These are phyloP conservation scores for Nasalis larvatus DNA, from an alignment of 2,113 vertebrate genomes.

Conservation along the genomic window DNA sequence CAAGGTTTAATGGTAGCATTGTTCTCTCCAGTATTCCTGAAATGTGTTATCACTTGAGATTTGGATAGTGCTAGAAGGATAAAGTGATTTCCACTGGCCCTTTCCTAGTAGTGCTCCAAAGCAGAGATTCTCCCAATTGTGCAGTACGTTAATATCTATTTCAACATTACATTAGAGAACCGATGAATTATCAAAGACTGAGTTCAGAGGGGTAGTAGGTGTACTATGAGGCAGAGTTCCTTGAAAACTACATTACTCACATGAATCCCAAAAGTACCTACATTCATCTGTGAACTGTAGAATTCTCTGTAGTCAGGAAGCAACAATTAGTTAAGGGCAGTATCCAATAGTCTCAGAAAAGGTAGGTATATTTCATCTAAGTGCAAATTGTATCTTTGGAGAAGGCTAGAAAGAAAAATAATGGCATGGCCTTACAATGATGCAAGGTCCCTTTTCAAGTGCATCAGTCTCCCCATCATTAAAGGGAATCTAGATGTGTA, in stretches of 20 bases:
- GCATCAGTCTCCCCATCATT: neutral
- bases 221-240: neutral
- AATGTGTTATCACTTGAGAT: neutral
- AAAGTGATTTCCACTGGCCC: neutral
- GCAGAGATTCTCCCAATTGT: neutral
- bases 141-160: neutral
- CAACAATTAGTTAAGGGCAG: neutral
- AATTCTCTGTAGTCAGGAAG: neutral
- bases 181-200: neutral
- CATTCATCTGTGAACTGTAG: neutral
- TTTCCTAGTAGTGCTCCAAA: neutral
- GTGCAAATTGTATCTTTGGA: neutral
- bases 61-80: neutral
- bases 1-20: neutral
- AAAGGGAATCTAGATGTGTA: neutral
- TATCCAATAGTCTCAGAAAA: neutral
- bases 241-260: neutral
- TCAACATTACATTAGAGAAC: neutral
- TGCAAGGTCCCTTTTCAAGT: neutral
- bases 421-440: neutral
- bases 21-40: neutral
- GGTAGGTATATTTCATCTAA: neutral
- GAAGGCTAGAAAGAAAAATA: neutral
- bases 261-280: neutral
- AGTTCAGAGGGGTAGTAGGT: neutral